These are phyloP conservation scores for Amphilophus citrinellus DNA, from an alignment of 2,113 vertebrate species.

Conservation along the genomic window DNA sequence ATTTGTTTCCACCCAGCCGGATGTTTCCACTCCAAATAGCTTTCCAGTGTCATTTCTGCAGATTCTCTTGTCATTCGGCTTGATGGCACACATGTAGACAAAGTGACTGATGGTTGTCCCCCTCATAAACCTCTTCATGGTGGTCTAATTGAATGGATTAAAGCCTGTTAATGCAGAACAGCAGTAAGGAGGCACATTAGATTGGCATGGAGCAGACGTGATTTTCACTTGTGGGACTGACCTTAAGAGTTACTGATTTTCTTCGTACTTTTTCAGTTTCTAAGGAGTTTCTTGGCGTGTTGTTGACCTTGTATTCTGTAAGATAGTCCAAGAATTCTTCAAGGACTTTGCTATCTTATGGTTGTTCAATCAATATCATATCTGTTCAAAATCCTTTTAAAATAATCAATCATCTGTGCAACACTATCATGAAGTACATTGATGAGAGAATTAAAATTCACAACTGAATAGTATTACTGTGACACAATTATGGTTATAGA, in stretches of 20 bases:
- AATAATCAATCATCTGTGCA: not conserved
- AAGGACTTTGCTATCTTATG: not conserved
- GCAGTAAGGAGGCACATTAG: not conserved
- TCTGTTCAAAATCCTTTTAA: not conserved
- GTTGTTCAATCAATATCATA: not conserved
- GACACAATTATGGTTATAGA: too few relatives aligned
- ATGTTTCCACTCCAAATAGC: constrained; percentile 49
- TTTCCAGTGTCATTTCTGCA: constrained; percentile 42
- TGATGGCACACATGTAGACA: constrained; percentile 23
- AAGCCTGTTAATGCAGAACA: not conserved
- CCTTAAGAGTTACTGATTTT: constrained; percentile 11
- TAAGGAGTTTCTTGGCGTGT: not conserved
- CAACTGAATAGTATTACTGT: too few relatives aligned
- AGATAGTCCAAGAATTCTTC: not conserved
- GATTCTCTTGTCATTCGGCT: constrained; percentile 38
- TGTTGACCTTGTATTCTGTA: constrained; percentile 25
- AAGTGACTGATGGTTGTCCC: constrained; percentile 33
- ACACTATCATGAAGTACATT: not conserved
- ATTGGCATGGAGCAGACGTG: not conserved
- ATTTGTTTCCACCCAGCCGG: constrained; percentile 43
- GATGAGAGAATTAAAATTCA: too few relatives aligned
- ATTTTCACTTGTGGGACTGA: not conserved
- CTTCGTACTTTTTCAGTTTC: not conserved
- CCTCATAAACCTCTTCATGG: constrained; percentile 11
- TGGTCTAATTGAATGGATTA: constrained; percentile 9